Evolutionary conservation across 1,140 invertebrate genomes (phyloP), one percentile per base, ranked within the genome.

Genomic region (Anoplolepis gracilipes): DNA sequence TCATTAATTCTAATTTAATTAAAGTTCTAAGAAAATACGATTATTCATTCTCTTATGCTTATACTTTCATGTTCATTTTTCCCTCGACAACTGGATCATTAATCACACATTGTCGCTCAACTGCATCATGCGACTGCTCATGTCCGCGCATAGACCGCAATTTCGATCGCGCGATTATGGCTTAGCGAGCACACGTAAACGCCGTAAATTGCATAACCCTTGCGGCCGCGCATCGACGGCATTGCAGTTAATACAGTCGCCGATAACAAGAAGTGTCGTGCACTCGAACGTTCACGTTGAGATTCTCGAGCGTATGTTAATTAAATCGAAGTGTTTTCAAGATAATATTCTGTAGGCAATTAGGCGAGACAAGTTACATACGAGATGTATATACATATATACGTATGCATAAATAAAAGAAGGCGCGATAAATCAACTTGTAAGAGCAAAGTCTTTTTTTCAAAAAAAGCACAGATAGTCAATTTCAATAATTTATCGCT

Each of bases 231-330:
- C 36, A 82, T 82, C 78, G 64, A 79, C 49, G 78, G 78, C 78
- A 55, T 73, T 59, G 53, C 78, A 70, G 67, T 82, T 82, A 82
- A 82, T 82, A 39, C 53, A 82, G 53, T 82, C 36, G 78, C 67
- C 78, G 78, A 73, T 82, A 82, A 82, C 78, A 82, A 82, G 78
- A 82, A 73, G 78, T 73, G 78, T 82, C 78, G 67, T 82, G 78
- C 36, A 73, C 78, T 82, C 39, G 78, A 82, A 36, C 49, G 49
- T 33, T 25, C 42, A 28, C 65, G 36, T 78, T 25, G 53, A 30
- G 39, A 82, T 73, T 72, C 78, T 73, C 25, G 53, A 59, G 25
- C 36, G n/a, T 73, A 36, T 72, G 36, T 82, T 82, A 82, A 82
- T 82, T 73, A 55, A 55, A 82, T 72, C 36, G 19, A 82, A 81